Percentiles rank a stretch among this genome's conserved stretches.
Conservation (phyloP, 2,797 vertebrate genomes). For the Pseudopleuronectes americanus region DNA sequence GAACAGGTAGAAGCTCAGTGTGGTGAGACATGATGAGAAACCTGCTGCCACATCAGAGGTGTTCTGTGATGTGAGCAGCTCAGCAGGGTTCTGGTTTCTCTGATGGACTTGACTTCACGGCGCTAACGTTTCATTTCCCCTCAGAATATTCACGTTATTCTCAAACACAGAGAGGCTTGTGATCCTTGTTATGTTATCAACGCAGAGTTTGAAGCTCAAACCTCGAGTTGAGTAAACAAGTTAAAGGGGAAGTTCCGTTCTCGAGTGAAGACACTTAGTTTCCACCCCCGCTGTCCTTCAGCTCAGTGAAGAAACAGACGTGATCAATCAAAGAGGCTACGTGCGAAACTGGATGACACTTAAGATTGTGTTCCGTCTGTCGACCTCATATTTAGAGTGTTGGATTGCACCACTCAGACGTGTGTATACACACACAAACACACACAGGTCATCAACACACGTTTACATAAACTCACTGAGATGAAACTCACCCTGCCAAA, state of each 20-base stretch:
- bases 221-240: too few species aligned
- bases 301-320: background rate
- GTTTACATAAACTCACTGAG: background rate
- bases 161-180: background rate
- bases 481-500: constrained; percentile 90
- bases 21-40: too few species aligned
- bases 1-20: background rate
- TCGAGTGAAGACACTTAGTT: background rate
- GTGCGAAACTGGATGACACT: constrained; percentile 7
- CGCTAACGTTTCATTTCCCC: too few species aligned
- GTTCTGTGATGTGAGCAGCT: constrained; percentile 22
- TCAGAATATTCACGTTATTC: background rate
- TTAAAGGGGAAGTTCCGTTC: too few species aligned
- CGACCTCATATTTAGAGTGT: constrained; percentile 2
- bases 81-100: background rate
- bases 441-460: background rate
- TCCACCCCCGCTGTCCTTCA: background rate
- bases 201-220: background rate
- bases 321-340: background rate
- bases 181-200: constrained; percentile 4
- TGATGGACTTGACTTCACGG: too few species aligned
- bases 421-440: background rate
- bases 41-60: constrained; percentile 7
- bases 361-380: background rate
- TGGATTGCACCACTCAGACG: background rate